Percentiles rank a stretch among this genome's conserved stretches.
Conservation (phyloP, 2,888 invertebrate species). For the Pollenia angustigena region DNA sequence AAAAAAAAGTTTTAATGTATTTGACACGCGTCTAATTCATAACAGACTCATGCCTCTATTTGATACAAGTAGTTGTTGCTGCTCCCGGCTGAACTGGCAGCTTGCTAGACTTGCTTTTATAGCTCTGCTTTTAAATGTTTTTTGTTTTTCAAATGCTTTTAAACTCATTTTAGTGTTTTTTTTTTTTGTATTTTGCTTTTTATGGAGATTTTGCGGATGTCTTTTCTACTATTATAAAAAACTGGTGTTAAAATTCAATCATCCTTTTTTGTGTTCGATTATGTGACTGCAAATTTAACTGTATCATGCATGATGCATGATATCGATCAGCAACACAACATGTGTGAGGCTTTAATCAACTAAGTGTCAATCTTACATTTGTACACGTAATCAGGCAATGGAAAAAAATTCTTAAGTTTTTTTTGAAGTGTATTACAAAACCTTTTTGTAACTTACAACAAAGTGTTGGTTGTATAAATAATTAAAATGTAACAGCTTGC, state of each 20-base stretch:
- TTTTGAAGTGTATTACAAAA: slow-evolving; percentile 38
- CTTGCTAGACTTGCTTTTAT: slow-evolving; percentile 1
- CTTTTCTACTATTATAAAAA: slow-evolving; percentile 9
- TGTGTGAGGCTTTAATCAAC: slow-evolving; percentile 41
- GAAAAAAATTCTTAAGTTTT: slow-evolving; percentile 51
- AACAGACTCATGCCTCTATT: slow-evolving; percentile 39
- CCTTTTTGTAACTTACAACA: neutral
- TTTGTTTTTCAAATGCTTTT: neutral
- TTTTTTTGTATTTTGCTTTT: slow-evolving; percentile 29
- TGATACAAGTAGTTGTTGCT: slow-evolving; percentile 13
- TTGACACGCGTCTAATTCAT: slow-evolving; percentile 70
- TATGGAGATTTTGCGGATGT: slow-evolving; percentile 61
- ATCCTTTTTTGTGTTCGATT: slow-evolving; percentile 60
- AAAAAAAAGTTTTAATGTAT: slow-evolving; percentile 60
- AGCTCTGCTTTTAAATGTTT: neutral
- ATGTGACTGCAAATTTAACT: slow-evolving; percentile 44
- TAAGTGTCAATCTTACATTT: slow-evolving; percentile 63
- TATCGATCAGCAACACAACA: slow-evolving; percentile 19
- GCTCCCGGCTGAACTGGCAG: neutral
- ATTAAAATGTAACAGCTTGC: neutral
- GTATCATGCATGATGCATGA: slow-evolving; percentile 38
- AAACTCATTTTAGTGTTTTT: slow-evolving; percentile 30
- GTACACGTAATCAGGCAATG: slow-evolving; percentile 53
- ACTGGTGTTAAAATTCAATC: slow-evolving; percentile 63
- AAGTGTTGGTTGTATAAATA: neutral